Evolutionary conservation across 2,888 invertebrate genomes (phyloP), one percentile per base, ranked within the genome.

Genomic region (Pelosia muscerda): DNA sequence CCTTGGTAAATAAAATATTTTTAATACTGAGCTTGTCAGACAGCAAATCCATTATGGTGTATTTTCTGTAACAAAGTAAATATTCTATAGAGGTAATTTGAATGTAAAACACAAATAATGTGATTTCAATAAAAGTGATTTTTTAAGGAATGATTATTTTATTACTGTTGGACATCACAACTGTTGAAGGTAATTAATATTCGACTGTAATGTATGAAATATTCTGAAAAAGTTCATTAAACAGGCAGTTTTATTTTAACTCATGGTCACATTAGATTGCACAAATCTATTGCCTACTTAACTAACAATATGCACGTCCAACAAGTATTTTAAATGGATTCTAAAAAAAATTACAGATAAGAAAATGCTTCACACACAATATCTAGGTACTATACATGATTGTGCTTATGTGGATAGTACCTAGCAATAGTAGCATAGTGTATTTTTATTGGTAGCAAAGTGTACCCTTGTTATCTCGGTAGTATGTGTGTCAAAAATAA

Each of bases 1-100:
- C 88, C 81, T 91, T 92, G 3, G 88, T 87, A 74, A 95, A 95
- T 60, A 95, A 78, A n/a, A 94, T 79, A 73, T 88, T 90, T 82
- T 94, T 94, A 42, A 94, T 86, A 60, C 90, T 91, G 15, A 85
- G 81, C 76, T 86, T 92, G 15, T 93, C 92, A 79, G 84, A 86
- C 42, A 79, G 53, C 31, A 57, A 22, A 22, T 87, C 88, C 77
- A 78, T 77, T 63, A 69, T 74, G 76, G 71, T 78, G 28, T 67
- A 71, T 28, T 57, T 23, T 28, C 80, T 79, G 76, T 67, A 81
- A 81, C 25, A 71, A 64, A n/a, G 26, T 28, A 15, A 31, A 23
- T 28, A 31, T 15, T 8, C 4, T 19, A 3, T 57, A 42, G 5
- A 19, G 19, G 19, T 49, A 49, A 19, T 49, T 8, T 8, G 49